Conservation (phyloP, 2,797 vertebrate species). For the Tangara arthus region DNA sequence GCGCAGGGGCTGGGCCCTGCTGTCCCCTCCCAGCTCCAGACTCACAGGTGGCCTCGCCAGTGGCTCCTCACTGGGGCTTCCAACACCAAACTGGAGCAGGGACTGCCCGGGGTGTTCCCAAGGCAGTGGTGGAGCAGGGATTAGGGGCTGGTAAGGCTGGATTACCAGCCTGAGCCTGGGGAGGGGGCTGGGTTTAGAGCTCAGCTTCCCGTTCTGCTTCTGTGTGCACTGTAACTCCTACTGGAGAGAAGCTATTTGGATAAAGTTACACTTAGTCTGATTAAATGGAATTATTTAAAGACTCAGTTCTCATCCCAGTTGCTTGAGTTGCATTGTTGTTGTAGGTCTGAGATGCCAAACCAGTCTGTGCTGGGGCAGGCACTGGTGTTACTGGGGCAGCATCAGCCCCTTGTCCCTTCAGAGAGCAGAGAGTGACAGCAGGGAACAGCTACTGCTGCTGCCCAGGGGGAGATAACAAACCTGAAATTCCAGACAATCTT, state of each 20-base stretch:
- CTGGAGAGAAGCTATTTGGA: neutral
- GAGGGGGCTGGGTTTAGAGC: neutral
- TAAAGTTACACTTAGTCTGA: neutral
- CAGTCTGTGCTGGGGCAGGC: neutral
- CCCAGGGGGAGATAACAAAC: neutral
- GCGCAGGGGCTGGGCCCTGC: neutral
- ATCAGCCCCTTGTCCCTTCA: neutral
- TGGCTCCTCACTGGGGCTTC: neutral
- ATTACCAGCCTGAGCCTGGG: neutral
- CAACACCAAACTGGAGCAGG: neutral
- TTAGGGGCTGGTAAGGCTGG: neutral
- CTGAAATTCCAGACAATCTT: neutral
- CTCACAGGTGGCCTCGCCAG: neutral
- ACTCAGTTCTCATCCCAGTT: neutral
- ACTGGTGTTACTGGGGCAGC: neutral
- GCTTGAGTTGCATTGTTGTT: neutral
- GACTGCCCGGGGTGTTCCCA: neutral
- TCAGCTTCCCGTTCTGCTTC: neutral
- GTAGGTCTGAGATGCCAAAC: neutral
- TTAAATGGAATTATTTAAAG: slow-evolving; percentile 56
- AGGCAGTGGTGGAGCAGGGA: neutral
- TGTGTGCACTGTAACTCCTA: slow-evolving; percentile 12
- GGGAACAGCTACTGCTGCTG: neutral
- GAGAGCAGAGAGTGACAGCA: neutral
- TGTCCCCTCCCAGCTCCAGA: neutral